Percentiles rank a stretch among this genome's conserved stretches.
Evolutionary conservation across 2,888 invertebrate species (phyloP).

Genomic region (Trissonchulus sp.): DNA sequence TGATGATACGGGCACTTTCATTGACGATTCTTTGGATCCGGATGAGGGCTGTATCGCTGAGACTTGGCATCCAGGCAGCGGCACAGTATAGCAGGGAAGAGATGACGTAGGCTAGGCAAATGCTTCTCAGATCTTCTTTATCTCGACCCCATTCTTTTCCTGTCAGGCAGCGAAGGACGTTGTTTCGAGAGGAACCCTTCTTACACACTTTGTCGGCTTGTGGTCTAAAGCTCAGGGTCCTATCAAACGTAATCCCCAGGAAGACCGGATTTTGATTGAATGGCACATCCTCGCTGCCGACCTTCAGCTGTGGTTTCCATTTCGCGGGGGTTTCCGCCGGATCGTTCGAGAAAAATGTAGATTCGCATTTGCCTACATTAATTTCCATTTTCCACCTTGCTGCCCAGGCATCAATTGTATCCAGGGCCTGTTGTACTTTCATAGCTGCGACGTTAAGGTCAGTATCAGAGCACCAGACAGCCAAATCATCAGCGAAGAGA

Average conservation of each 20-base stretch:
- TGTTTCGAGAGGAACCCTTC: neutral
- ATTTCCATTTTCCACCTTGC: too few species aligned
- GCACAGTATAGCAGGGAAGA: neutral
- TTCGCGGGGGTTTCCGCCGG: neutral
- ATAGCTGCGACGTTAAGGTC: neutral
- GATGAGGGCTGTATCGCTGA: neutral
- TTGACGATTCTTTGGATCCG: neutral
- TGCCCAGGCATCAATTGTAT: neutral
- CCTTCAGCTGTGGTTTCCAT: neutral
- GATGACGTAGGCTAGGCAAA: slow-evolving; percentile 2
- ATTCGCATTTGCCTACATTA: neutral
- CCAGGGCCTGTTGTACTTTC: neutral
- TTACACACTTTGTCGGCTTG: neutral
- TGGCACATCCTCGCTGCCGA: neutral
- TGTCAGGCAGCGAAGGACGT: neutral
- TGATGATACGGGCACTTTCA: neutral
- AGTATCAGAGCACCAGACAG: neutral
- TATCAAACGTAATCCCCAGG: slow-evolving; percentile 7
- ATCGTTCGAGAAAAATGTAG: neutral
- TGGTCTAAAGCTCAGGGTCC: neutral
- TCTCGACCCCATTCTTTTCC: neutral
- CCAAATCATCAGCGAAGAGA: slow-evolving; percentile 5
- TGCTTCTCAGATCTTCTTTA: neutral
- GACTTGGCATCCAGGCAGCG: slow-evolving; percentile 3
- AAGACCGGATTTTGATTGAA: neutral